Evolutionary conservation across 2,888 invertebrate genomes (phyloP).

Genomic region (Neoitamus cyanurus): DNA sequence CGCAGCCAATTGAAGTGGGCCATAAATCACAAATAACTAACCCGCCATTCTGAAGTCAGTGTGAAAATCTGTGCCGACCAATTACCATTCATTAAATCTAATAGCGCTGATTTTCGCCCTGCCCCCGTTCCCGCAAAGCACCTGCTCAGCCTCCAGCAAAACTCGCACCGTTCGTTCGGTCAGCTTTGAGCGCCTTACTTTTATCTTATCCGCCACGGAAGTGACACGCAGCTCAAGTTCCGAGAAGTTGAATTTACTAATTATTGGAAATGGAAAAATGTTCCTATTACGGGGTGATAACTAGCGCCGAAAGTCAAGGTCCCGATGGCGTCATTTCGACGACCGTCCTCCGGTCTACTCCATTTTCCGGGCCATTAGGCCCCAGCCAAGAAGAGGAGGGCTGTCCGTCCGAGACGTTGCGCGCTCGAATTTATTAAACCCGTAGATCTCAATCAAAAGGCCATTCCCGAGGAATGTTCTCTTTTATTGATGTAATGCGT

Average conservation of each 20-base stretch:
- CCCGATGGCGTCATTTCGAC: neutral
- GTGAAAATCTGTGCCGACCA: slow-evolving; percentile 27
- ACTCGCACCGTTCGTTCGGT: too few species aligned
- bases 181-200: neutral
- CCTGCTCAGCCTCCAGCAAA: neutral
- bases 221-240: neutral
- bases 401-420: neutral
- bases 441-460: slow-evolving; percentile 53
- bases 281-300: neutral
- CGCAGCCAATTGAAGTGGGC: neutral
- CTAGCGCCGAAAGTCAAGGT: neutral
- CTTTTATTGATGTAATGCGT: slow-evolving; percentile 53
- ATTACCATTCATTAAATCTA: slow-evolving; percentile 34
- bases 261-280: neutral
- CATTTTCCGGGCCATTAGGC: slow-evolving; percentile 25
- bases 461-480: slow-evolving; percentile 49
- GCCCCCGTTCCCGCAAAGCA: neutral
- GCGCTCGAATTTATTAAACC: slow-evolving; percentile 50
- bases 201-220: neutral
- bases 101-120: neutral
- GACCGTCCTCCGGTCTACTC: neutral
- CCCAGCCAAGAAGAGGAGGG: neutral
- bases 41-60: neutral
- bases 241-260: neutral
- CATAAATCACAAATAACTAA: slow-evolving; percentile 24